Percentiles rank a stretch among this genome's conserved stretches.
These are phyloP conservation scores for Thunnus albacares DNA, from an alignment of 2,797 vertebrate genomes.

Conservation along the genomic window DNA sequence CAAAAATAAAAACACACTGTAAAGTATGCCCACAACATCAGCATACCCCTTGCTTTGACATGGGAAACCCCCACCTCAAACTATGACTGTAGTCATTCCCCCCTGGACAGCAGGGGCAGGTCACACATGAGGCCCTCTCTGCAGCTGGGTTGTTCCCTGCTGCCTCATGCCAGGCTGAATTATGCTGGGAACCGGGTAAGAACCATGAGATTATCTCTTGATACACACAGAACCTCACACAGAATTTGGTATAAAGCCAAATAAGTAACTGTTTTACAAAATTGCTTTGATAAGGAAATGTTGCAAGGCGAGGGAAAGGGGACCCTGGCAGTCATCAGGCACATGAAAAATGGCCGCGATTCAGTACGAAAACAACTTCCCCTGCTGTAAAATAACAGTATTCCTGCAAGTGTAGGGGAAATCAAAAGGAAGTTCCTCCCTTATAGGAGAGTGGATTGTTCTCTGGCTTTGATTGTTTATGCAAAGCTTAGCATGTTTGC, in stretches of 20 bases:
- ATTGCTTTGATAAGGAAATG: slow-evolving; percentile 82
- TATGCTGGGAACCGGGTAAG: slow-evolving; percentile 77
- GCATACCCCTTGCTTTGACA: slow-evolving; percentile 66
- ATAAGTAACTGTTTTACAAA: slow-evolving; percentile 71
- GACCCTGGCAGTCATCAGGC: slow-evolving; percentile 66
- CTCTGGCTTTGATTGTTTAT: slow-evolving; percentile 76
- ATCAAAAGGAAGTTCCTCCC: slow-evolving; percentile 77
- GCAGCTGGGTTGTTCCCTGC: slow-evolving; percentile 59
- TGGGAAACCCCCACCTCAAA: slow-evolving; percentile 73
- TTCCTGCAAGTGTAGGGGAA: slow-evolving; percentile 72
- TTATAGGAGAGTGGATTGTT: slow-evolving; percentile 79
- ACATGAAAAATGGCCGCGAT: slow-evolving; percentile 74
- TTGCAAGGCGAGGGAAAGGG: slow-evolving; percentile 64
- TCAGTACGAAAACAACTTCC: slow-evolving; percentile 73
- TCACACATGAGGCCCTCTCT: slow-evolving; percentile 64
- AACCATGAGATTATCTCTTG: slow-evolving; percentile 61
- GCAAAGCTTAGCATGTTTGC: slow-evolving; percentile 79
- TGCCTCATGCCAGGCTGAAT: slow-evolving; percentile 69
- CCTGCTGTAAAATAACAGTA: slow-evolving; percentile 70
- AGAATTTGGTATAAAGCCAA: slow-evolving; percentile 73
- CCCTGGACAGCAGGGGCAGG: slow-evolving; percentile 55
- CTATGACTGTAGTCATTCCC: slow-evolving; percentile 64
- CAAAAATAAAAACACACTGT: slow-evolving; percentile 72
- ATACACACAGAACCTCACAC: slow-evolving; percentile 57
- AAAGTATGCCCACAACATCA: slow-evolving; percentile 72